Evolutionary conservation across 2,797 vertebrate genomes (phyloP), one percentile per base, ranked within the genome.

Genomic region (Alauda arvensis): DNA sequence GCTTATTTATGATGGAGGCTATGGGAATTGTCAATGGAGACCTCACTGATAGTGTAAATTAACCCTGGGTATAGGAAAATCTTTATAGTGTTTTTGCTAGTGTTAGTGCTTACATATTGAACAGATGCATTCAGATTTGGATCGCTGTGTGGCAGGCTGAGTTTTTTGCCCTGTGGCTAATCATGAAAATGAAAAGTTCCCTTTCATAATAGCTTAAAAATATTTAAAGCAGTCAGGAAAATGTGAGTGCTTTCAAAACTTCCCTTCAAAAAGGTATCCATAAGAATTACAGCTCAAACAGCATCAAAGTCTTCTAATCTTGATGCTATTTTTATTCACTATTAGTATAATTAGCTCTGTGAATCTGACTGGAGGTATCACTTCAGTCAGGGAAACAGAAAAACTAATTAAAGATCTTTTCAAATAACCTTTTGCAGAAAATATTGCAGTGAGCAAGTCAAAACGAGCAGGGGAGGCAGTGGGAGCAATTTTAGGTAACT

Each of bases 401-500:
- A 72, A 67, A n/a, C 4, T 26, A 51, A 71, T 8, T 51, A 31
- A 84, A 79, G 14, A 16, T n/a, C 57, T 63, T 90, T 87, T 80
- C 55, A 80, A 72, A 31, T 52, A 77, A 23, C 14, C 25, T 78
- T 81, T 75, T 84, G 9, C 53, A 83, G 49, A 60, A 15, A 43
- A 42, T 45, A 33, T 77, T 76, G 9, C n/a, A 63, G 8, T 46
- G 3, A 72, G 14, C 21, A 53, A 83, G 57, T 72, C n/a, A 89
- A 85, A 80, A 15, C 25, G 61, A 19, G 21, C 0, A 0, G 3
- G 12, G 15, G 4, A 40, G 14, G 8, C 23, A 18, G 5, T 19
- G 46, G 21, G 19, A 57, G 12, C 7, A 71, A 43, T 85, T 83
- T 90, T 69, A 80, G 18, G 26, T 81, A 45, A 83, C 45, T 62